phyloP scores from a whole-genome alignment of 2,888 invertebrate genomes.

The Halictus ligatus region DNA sequence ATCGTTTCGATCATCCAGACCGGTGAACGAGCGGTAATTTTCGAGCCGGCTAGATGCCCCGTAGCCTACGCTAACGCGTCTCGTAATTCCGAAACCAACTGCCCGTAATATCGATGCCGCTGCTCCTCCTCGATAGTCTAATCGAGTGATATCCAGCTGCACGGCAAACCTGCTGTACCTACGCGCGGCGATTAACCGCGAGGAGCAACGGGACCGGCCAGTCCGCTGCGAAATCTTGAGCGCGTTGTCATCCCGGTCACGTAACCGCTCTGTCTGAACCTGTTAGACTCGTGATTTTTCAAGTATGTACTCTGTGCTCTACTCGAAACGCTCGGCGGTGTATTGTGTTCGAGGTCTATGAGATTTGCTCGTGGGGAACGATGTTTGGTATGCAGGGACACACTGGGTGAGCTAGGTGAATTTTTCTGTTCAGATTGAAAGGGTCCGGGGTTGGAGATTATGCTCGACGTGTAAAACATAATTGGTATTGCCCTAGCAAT shows the following conservation, averaged over 20 bases:
- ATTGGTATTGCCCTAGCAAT: too few relatives aligned
- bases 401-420: not conserved
- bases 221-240: conserved; percentile 15
- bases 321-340: not conserved
- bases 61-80: conserved; percentile 45
- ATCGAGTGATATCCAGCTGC: conserved; percentile 56
- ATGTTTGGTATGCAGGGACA: not conserved
- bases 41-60: conserved; percentile 40
- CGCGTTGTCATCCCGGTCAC: not conserved
- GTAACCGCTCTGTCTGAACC: not conserved
- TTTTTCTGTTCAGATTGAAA: not conserved
- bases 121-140: conserved; percentile 25
- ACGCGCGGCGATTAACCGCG: conserved; percentile 24
- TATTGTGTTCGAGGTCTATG: not conserved
- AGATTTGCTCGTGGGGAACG: not conserved
- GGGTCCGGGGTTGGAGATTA: not conserved
- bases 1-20: conserved; percentile 49
- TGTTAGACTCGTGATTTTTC: not conserved
- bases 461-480: too few relatives aligned
- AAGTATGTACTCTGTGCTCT: not conserved
- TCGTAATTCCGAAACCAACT: conserved; percentile 58
- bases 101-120: conserved; percentile 45
- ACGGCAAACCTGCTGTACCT: conserved; percentile 13
- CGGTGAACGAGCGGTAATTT: conserved; percentile 55
- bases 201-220: not conserved